These are phyloP conservation scores for Anguilla megastoma DNA, from an alignment of 2,797 vertebrate genomes.

Conservation along the genomic window DNA sequence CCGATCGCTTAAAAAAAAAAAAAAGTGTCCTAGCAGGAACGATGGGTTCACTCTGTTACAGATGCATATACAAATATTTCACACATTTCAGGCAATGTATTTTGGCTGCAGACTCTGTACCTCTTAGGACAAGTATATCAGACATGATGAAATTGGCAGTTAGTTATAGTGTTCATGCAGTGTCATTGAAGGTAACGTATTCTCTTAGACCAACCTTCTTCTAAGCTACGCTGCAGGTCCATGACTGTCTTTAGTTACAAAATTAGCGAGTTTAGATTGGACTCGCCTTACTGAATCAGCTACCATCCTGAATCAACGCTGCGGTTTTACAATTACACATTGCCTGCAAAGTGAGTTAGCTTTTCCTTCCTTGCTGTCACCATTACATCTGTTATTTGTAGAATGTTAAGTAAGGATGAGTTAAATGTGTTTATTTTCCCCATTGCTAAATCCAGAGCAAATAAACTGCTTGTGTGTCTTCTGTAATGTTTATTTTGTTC, in stretches of 20 bases:
- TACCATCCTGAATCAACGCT: background rate
- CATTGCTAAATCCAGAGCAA: background rate
- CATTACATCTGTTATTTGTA: background rate
- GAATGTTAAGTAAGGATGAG: background rate
- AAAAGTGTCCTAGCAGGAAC: no score
- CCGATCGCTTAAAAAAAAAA: no score
- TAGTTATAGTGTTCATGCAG: background rate
- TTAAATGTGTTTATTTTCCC: background rate
- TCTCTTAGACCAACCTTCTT: background rate
- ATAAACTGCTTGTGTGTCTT: background rate
- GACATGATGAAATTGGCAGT: background rate
- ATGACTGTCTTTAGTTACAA: background rate
- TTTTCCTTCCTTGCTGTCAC: background rate
- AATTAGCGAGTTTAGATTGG: background rate
- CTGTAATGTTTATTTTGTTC: background rate
- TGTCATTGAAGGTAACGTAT: background rate
- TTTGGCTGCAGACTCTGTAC: background rate
- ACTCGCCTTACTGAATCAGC: background rate
- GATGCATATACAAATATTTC: background rate
- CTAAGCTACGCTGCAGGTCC: background rate
- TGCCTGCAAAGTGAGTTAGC: background rate
- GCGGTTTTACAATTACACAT: background rate
- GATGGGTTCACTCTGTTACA: no score
- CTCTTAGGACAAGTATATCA: background rate
- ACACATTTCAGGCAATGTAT: background rate